Evolutionary conservation across 2,113 vertebrate genomes (phyloP).

Genomic region (Ciconia boyciana): DNA sequence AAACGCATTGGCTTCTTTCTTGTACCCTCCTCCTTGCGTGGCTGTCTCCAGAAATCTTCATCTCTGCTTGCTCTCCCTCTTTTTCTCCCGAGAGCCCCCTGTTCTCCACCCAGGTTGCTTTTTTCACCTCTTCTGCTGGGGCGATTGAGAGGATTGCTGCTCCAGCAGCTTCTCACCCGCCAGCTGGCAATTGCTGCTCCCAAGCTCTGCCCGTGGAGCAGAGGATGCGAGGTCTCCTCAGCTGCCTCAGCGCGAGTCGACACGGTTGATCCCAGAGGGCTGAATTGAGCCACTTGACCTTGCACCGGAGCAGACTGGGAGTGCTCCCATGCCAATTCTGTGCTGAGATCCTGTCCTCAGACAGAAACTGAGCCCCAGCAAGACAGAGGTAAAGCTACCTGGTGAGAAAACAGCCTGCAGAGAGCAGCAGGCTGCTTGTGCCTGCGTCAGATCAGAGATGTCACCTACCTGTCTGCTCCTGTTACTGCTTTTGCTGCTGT

Average conservation of each 20-base stretch:
- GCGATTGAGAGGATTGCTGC: neutral
- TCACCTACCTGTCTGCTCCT: neutral
- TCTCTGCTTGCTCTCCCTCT: neutral
- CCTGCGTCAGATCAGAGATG: neutral
- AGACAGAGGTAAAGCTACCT: neutral
- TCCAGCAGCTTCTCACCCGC: neutral
- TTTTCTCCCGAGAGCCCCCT: neutral
- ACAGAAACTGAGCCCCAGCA: neutral
- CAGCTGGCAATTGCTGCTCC: neutral
- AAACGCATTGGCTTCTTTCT: neutral
- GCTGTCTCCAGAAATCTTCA: neutral
- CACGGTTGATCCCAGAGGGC: neutral
- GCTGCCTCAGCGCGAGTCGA: neutral
- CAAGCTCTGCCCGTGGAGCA: neutral
- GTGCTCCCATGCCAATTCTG: accelerated
- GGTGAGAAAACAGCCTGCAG: neutral
- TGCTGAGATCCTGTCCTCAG: neutral
- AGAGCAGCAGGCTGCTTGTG: neutral
- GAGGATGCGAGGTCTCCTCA: accelerated
- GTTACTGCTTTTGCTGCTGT: neutral
- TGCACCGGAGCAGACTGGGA: neutral
- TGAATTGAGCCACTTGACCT: neutral
- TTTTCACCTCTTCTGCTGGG: neutral
- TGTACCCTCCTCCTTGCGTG: neutral
- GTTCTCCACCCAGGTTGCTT: neutral